Percentiles rank a stretch among this genome's conserved stretches.
These are phyloP conservation scores for Anabacerthia variegaticeps DNA, from an alignment of 2,797 vertebrate species.

Conservation along the genomic window DNA sequence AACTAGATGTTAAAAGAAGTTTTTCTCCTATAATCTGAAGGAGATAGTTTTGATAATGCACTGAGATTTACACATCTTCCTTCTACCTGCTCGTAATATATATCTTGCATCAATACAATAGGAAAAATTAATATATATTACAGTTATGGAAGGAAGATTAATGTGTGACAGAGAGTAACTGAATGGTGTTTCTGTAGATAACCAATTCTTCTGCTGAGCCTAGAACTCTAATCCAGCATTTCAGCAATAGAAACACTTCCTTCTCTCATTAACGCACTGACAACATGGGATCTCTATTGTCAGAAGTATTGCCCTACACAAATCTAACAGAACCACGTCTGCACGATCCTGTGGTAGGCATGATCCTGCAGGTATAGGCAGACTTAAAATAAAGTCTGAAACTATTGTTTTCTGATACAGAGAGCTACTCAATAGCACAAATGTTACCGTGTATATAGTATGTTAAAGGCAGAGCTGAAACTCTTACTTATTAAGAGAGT, in stretches of 20 bases:
- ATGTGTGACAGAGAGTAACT: background rate
- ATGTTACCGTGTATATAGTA: background rate
- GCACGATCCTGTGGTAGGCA: background rate
- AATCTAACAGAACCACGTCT: background rate
- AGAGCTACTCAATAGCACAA: background rate
- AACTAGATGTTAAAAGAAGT: background rate
- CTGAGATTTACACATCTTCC: background rate
- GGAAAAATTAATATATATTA: background rate
- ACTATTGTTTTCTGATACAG: background rate
- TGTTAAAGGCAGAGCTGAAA: background rate
- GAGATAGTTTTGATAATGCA: background rate
- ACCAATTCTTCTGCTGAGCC: background rate
- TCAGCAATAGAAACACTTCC: background rate
- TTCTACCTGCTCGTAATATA: background rate
- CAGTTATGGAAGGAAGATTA: background rate
- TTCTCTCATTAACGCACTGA: background rate
- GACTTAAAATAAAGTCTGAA: background rate
- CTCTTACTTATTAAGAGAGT: background rate
- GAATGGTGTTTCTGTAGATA: background rate
- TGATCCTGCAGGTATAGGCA: background rate
- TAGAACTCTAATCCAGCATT: background rate
- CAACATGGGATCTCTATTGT: background rate
- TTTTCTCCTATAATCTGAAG: background rate
- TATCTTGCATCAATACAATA: background rate
- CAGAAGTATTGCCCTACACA: background rate